These are phyloP conservation scores for Aricia agestis DNA, from an alignment of 1,140 invertebrate genomes.

Conservation along the genomic window DNA sequence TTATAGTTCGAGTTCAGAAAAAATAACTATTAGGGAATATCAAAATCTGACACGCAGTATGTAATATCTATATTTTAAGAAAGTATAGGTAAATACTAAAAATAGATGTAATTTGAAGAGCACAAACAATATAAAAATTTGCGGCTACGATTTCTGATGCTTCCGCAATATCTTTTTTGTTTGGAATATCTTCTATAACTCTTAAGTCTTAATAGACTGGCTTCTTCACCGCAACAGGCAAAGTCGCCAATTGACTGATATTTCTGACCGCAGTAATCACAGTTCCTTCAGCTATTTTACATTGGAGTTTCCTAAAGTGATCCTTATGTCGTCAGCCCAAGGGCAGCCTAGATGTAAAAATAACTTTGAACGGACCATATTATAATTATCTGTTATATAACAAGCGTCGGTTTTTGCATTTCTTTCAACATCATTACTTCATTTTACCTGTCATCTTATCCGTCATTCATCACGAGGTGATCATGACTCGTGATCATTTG, in stretches of 20 bases:
- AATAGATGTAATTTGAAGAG: no score
- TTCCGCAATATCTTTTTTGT: not conserved
- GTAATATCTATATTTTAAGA: no score
- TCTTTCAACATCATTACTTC: slow-evolving; percentile 40
- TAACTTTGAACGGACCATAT: not conserved
- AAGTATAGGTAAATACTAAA: no score
- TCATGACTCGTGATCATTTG: slow-evolving; percentile 45
- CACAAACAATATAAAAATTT: no score
- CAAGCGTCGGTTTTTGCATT: slow-evolving; percentile 46
- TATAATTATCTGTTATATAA: slow-evolving; percentile 54
- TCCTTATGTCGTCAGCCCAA: no score
- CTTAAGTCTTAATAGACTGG: not conserved
- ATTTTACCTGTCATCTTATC: slow-evolving; percentile 43
- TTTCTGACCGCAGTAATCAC: slow-evolving; percentile 36
- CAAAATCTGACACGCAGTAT: no score
- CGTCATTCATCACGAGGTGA: slow-evolving; percentile 42
- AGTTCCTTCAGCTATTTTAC: no score
- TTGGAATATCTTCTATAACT: not conserved
- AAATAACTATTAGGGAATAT: no score
- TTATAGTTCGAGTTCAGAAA: no score
- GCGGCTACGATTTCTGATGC: no score
- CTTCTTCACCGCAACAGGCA: slow-evolving; percentile 16
- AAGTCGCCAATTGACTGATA: slow-evolving; percentile 37
- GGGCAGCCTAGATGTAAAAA: no score
- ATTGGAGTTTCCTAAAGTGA: no score